Conservation (phyloP, 2,113 vertebrate species). For the Gymnobelideus leadbeateri region DNA sequence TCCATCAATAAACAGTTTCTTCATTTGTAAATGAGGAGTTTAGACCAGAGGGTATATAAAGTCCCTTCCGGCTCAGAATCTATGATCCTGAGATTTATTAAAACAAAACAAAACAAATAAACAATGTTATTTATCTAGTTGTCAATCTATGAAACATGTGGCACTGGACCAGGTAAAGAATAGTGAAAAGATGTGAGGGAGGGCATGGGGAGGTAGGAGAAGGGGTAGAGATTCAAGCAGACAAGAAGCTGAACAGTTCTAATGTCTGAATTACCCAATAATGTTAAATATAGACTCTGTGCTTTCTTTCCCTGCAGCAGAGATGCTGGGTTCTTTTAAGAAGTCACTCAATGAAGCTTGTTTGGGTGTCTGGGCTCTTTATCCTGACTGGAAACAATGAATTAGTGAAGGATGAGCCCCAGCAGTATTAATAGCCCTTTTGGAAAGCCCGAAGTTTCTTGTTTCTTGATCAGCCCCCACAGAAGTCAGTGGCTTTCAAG, state of each 20-base stretch:
- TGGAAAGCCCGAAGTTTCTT: constrained; percentile 63
- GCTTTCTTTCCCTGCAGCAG: background rate
- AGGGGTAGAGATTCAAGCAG: background rate
- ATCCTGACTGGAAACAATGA: constrained; percentile 76
- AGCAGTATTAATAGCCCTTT: constrained; percentile 68
- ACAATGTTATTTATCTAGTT: background rate
- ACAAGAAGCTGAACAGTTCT: background rate
- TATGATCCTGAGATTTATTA: background rate
- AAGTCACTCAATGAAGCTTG: constrained; percentile 29
- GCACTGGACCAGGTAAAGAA: background rate
- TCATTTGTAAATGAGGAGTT: background rate
- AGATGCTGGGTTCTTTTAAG: constrained; percentile 70
- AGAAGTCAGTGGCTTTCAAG: constrained; percentile 46
- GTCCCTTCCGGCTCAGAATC: background rate
- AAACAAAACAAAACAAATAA: background rate
- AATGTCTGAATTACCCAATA: background rate
- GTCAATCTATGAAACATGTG: background rate
- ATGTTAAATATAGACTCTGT: background rate
- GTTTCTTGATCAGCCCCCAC: constrained; percentile 72
- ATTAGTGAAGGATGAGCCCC: constrained; percentile 70
- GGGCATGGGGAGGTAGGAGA: background rate
- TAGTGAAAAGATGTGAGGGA: background rate
- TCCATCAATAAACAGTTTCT: background rate
- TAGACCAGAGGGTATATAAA: background rate
- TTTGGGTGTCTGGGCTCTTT: constrained; percentile 31